phyloP scores from a whole-genome alignment of 2,113 vertebrate species.

The Oryzias melastigma region DNA sequence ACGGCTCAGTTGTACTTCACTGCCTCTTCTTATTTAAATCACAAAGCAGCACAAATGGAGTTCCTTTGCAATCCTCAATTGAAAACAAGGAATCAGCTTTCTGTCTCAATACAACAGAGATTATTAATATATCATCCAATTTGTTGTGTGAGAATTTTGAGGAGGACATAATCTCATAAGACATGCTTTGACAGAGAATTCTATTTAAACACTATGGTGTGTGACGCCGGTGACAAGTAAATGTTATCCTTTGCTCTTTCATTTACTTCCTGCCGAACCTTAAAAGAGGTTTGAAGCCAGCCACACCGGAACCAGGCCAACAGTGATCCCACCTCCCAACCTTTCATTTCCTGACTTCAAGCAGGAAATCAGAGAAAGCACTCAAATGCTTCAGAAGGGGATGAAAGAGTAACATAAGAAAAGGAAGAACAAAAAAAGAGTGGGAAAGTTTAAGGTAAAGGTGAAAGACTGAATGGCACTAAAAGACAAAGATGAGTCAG shows the following conservation, averaged over 20 bases:
- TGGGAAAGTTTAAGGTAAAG: slow-evolving; percentile 29
- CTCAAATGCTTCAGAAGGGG: slow-evolving; percentile 41
- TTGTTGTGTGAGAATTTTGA: slow-evolving; percentile 5
- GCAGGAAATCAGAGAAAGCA: slow-evolving; percentile 49
- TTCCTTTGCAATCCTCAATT: too few species aligned
- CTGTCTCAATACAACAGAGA: too few species aligned
- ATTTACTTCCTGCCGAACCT: slow-evolving; percentile 49
- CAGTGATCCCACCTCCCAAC: slow-evolving; percentile 43
- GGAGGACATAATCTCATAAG: slow-evolving; percentile 16
- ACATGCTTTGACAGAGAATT: slow-evolving; percentile 1
- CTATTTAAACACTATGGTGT: neutral
- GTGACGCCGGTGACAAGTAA: slow-evolving; percentile 26
- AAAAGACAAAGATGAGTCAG: slow-evolving; percentile 39
- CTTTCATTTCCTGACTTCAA: slow-evolving; percentile 54
- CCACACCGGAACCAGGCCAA: slow-evolving; percentile 23
- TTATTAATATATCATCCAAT: neutral
- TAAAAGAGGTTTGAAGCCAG: slow-evolving; percentile 39
- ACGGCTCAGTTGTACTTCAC: too few species aligned
- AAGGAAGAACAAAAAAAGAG: slow-evolving; percentile 36
- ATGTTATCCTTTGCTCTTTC: slow-evolving; percentile 41
- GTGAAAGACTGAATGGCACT: slow-evolving; percentile 47
- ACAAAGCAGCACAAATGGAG: too few species aligned
- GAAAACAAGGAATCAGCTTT: too few species aligned
- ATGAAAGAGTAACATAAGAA: slow-evolving; percentile 27
- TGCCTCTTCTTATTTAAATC: too few species aligned